These are phyloP conservation scores for Halichoerus grypus DNA, from an alignment of 2,113 vertebrate genomes.

Conservation along the genomic window DNA sequence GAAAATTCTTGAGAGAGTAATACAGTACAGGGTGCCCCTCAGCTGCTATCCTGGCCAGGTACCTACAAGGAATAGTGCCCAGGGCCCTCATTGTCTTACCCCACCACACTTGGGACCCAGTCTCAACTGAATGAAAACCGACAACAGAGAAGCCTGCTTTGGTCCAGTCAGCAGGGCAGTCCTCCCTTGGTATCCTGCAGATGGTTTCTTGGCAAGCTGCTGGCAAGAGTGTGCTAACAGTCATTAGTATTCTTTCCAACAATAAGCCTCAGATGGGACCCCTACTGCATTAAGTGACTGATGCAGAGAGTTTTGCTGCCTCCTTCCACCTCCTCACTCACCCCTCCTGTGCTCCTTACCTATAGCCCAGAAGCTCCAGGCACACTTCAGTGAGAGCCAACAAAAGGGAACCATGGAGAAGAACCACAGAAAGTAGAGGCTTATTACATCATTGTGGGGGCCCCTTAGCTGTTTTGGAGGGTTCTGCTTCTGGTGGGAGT, in stretches of 20 bases:
- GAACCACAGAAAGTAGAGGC: not conserved
- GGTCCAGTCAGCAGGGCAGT: not conserved
- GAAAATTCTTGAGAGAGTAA: not conserved
- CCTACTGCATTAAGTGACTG: not conserved
- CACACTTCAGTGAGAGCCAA: not conserved
- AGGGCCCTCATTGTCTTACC: not conserved
- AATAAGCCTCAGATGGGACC: not conserved
- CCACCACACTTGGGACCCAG: too few species aligned
- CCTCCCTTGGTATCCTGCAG: not conserved
- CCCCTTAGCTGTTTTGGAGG: not conserved
- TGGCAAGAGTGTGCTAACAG: too few species aligned
- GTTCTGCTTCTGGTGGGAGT: not conserved
- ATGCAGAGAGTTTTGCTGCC: not conserved
- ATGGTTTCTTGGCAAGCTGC: not conserved
- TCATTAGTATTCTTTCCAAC: not conserved
- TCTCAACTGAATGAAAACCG: not conserved
- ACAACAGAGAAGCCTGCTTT: not conserved
- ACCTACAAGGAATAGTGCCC: not conserved
- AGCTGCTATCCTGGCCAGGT: not conserved
- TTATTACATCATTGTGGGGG: fast-evolving
- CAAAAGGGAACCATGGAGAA: not conserved
- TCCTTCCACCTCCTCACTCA: not conserved
- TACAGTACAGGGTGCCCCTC: not conserved
- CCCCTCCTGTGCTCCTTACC: not conserved
- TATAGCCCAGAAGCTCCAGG: not conserved